phyloP scores from a whole-genome alignment of 2,113 vertebrate genomes.

The Sminthopsis crassicaudata region DNA sequence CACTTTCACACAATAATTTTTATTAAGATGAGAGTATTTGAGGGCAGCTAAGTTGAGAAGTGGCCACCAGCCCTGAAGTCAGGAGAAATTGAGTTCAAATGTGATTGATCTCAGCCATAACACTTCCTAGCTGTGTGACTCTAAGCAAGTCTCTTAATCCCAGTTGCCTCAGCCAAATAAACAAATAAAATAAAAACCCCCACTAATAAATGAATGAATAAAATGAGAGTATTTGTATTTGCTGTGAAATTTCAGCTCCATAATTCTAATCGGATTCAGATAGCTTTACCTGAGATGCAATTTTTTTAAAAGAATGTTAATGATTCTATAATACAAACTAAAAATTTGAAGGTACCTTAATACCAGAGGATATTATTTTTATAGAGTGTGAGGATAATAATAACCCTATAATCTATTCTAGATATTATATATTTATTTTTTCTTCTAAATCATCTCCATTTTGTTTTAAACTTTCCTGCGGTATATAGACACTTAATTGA shows the following conservation, averaged over 20 bases:
- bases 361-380: slow-evolving; percentile 81
- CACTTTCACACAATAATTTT: slow-evolving; percentile 83
- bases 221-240: slow-evolving; percentile 84
- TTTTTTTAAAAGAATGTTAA: slow-evolving; percentile 82
- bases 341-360: slow-evolving; percentile 79
- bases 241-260: slow-evolving; percentile 86
- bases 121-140: no score
- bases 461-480: not conserved
- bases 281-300: slow-evolving; percentile 82
- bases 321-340: slow-evolving; percentile 77
- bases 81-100: no score
- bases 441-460: not conserved
- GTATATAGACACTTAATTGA: not conserved
- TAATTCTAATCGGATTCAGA: slow-evolving; percentile 85
- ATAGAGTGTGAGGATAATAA: slow-evolving; percentile 51
- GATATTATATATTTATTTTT: not conserved
- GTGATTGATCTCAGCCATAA: no score
- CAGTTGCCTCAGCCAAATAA: no score
- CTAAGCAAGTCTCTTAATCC: no score
- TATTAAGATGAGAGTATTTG: slow-evolving; percentile 82
- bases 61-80: no score
- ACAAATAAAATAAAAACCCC: no score
- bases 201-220: no score
- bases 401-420: not conserved
- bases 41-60: no score